Evolutionary conservation across 2,797 vertebrate species (phyloP).

Genomic region (Falco naumanni): DNA sequence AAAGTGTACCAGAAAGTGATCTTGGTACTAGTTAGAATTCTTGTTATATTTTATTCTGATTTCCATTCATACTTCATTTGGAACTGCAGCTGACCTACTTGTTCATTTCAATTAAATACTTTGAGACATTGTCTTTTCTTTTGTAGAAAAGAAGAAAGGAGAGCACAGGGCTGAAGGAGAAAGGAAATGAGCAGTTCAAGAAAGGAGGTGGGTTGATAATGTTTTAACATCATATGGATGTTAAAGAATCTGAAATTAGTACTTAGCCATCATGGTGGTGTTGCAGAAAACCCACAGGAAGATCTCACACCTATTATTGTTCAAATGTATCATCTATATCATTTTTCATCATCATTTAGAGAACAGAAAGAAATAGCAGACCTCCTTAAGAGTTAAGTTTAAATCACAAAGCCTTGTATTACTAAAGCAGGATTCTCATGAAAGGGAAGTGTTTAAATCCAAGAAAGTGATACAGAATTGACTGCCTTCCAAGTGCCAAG

Average conservation of each 20-base stretch:
- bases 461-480: background rate
- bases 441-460: background rate
- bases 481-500: background rate
- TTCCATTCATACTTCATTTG: background rate
- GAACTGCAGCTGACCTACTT: slow-evolving; percentile 52
- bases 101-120: slow-evolving; percentile 33
- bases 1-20: background rate
- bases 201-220: slow-evolving; percentile 77
- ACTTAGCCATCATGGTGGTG: background rate
- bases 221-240: background rate
- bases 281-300: background rate
- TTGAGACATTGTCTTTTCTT: slow-evolving; percentile 45
- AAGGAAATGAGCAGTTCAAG: slow-evolving; percentile 84
- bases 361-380: background rate
- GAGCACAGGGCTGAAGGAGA: slow-evolving; percentile 80
- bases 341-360: background rate
- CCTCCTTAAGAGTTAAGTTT: background rate
- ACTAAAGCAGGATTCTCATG: background rate
- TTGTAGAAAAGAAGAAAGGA: slow-evolving; percentile 82
- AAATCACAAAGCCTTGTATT: background rate
- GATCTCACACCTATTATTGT: background rate
- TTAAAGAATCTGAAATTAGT: background rate
- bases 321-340: background rate
- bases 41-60: slow-evolving; percentile 5
- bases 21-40: background rate